A percentile compares a stretch with the other conserved stretches of the same genome.
These are phyloP conservation scores for Myrmecobius fasciatus DNA, from an alignment of 2,113 vertebrate species.

Conservation along the genomic window DNA sequence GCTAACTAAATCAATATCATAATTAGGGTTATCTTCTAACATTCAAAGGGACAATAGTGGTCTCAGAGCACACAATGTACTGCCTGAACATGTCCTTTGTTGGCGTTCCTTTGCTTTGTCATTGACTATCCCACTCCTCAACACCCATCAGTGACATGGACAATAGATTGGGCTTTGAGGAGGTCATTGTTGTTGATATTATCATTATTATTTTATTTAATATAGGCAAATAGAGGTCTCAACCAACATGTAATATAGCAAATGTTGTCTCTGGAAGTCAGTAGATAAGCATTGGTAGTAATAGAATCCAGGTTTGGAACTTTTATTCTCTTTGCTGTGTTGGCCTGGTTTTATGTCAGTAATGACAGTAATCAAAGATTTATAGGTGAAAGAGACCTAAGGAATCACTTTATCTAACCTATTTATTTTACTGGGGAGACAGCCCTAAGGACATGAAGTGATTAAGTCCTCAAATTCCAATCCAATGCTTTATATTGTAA, in stretches of 20 bases:
- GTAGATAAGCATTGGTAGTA: neutral
- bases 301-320: neutral
- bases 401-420: neutral
- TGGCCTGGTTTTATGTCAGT: neutral
- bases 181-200: neutral
- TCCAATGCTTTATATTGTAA: neutral
- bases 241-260: neutral
- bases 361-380: neutral
- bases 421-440: neutral
- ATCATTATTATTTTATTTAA: neutral
- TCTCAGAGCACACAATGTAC: neutral
- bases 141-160: neutral
- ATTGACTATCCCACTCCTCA: neutral
- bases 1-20: neutral
- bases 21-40: neutral
- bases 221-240: neutral
- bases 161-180: neutral
- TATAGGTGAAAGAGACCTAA: neutral
- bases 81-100: neutral
- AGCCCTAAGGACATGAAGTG: neutral
- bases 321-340: neutral
- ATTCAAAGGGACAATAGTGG: neutral
- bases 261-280: neutral
- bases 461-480: neutral
- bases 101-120: neutral